Evolutionary conservation across 2,797 vertebrate genomes (phyloP), one percentile per base, ranked within the genome.

Genomic region (Gymnocypris eckloni): DNA sequence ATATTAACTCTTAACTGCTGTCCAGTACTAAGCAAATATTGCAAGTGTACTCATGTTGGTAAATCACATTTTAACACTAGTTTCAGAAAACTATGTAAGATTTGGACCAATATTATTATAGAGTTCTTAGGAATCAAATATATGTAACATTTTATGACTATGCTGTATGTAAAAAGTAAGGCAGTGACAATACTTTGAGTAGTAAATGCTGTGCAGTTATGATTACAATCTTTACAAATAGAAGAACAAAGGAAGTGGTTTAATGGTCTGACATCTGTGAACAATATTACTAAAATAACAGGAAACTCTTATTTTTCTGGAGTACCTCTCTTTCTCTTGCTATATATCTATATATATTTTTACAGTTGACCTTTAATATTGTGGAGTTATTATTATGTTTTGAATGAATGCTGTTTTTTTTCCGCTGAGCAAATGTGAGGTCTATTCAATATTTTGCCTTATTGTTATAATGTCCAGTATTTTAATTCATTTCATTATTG

Each of bases 381-480:
- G 87, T 92, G 87, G 83, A 85, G 86, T 89, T 85, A 73, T 81
- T 39, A 88, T 91, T 28, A 86, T 87, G 87, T 91, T 87, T 86
- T 83, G 82, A 90, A 89, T 84, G 88, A 90, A 88, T 90, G 39
- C 64, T 87, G 59, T 77, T 86, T 2, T 67, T 67, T 52, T 87
- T 83, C 91, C 28, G 56, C 69, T 83, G 83, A 85, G 48, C 64
- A 85, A 61, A 86, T 50, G 9, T 66, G 43, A 66, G 13, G 61
- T 90, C 84, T 75, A 59, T 86, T 84, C 41, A 80, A 72, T 86
- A 83, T 86, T 81, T 92, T 87, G 87, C 88, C 83, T 90, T 93
- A 85, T 89, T 85, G 89, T 94, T 87, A 89, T 92, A 89, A 92
- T 87, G 92, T 94, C 92, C 77, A 86, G 77, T 90, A 85, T 73